These are phyloP conservation scores for Gymnosoma rotundatum DNA, from an alignment of 2,888 invertebrate genomes.

Conservation along the genomic window DNA sequence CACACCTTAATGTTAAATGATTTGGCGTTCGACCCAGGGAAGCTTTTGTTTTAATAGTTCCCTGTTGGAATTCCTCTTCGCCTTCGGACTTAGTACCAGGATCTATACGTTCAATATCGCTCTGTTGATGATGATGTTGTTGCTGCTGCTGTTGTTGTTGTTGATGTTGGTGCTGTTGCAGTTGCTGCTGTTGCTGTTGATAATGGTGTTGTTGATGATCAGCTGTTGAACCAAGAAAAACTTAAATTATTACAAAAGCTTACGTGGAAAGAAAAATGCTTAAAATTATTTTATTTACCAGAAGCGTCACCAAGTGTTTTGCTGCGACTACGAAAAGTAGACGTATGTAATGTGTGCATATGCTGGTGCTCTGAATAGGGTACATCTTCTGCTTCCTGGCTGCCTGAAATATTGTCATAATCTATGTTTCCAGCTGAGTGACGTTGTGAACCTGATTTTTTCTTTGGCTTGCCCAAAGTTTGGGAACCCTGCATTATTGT, in stretches of 20 bases:
- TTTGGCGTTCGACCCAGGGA: conserved; percentile 95
- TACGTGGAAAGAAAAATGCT: background rate
- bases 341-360: conserved; percentile 77
- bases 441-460: conserved; percentile 88
- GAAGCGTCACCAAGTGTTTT: conserved; percentile 94
- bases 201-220: conserved; percentile 74
- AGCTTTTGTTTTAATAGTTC: conserved; percentile 85
- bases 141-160: conserved; percentile 75
- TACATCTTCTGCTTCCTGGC: conserved; percentile 88
- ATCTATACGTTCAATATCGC: conserved; percentile 85
- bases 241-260: conserved; percentile 50
- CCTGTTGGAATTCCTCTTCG: conserved; percentile 89
- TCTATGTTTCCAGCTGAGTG: conserved; percentile 93
- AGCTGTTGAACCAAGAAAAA: conserved; percentile 46
- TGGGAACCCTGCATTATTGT: conserved; percentile 90
- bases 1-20: conserved; percentile 92
- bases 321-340: conserved; percentile 90
- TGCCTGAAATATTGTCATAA: conserved; percentile 89
- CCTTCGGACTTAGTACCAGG: conserved; percentile 93
- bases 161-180: conserved; percentile 70
- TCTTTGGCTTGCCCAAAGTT: conserved; percentile 91
- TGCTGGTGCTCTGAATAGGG: conserved; percentile 78
- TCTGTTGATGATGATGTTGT: conserved; percentile 81
- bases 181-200: conserved; percentile 67
- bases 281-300: conserved; percentile 83